These are phyloP conservation scores for Pollenia angustigena DNA, from an alignment of 2,888 invertebrate species.

Conservation along the genomic window DNA sequence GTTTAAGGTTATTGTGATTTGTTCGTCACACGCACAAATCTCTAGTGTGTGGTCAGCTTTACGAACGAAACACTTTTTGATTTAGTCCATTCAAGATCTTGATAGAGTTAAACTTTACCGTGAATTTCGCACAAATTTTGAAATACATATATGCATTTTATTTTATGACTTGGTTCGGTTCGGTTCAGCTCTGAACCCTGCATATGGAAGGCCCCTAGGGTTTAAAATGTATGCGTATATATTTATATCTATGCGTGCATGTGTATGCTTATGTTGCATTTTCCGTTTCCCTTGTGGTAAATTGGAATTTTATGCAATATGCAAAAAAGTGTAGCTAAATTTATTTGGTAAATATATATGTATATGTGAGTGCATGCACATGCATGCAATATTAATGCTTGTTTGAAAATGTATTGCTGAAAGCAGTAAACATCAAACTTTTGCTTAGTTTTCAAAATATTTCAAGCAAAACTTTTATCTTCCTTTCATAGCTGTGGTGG, in stretches of 20 bases:
- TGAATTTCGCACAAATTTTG: no score
- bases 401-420: slow-evolving; percentile 27
- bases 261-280: slow-evolving; percentile 35
- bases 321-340: slow-evolving; percentile 3
- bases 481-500: slow-evolving; percentile 12
- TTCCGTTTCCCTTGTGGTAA: slow-evolving; percentile 57
- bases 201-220: no score
- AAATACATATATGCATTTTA: no score
- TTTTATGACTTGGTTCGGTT: no score
- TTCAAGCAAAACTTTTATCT: slow-evolving; percentile 61
- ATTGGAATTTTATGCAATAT: slow-evolving; percentile 59
- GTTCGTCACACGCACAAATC: no score
- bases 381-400: slow-evolving; percentile 55
- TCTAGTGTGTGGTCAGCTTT: no score
- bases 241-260: slow-evolving; percentile 4
- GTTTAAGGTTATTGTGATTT: no score
- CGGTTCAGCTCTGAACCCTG: no score
- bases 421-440: slow-evolving; percentile 46
- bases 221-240: not conserved
- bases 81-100: no score
- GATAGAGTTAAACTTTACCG: no score
- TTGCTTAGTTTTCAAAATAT: slow-evolving; percentile 30
- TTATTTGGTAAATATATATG: not conserved
- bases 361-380: slow-evolving; percentile 26
- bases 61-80: no score